These are phyloP conservation scores for Tetheella fluctuosa DNA, from an alignment of 2,888 invertebrate genomes.

Conservation along the genomic window DNA sequence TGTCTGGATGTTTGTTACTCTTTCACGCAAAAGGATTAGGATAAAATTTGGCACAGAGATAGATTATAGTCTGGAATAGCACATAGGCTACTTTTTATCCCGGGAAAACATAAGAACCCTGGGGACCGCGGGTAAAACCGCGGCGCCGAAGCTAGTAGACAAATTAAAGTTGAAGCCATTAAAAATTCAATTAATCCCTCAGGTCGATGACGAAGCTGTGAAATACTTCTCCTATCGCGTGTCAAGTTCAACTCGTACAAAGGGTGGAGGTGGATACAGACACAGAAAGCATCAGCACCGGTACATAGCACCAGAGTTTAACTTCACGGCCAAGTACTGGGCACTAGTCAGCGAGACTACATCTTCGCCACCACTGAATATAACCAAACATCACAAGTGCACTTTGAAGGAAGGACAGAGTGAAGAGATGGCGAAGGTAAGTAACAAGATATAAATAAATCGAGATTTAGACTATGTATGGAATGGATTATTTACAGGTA, in stretches of 20 bases:
- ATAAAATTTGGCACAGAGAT: too few relatives aligned
- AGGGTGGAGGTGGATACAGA: slow-evolving; percentile 73
- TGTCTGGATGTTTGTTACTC: too few relatives aligned
- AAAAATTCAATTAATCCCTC: background rate
- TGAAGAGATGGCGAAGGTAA: slow-evolving; percentile 75
- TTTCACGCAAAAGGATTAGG: too few relatives aligned
- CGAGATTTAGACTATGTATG: background rate
- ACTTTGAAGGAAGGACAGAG: slow-evolving; percentile 72
- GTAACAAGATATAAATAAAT: slow-evolving; percentile 15
- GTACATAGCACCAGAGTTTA: slow-evolving; percentile 78
- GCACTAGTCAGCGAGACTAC: slow-evolving; percentile 77
- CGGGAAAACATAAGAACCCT: too few relatives aligned
- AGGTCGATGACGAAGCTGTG: slow-evolving; percentile 76
- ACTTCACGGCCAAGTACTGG: slow-evolving; percentile 78
- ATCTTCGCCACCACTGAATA: slow-evolving; percentile 54
- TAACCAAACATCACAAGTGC: slow-evolving; percentile 71
- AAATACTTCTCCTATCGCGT: slow-evolving; percentile 76
- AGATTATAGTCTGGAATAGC: too few relatives aligned
- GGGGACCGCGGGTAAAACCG: too few relatives aligned
- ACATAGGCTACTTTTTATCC: too few relatives aligned
- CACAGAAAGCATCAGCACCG: slow-evolving; percentile 76
- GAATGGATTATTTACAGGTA: too few relatives aligned
- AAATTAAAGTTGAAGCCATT: background rate
- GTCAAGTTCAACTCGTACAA: slow-evolving; percentile 74
- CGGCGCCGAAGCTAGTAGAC: too few relatives aligned